Percentiles rank a stretch among this genome's conserved stretches.
Evolutionary conservation across 2,113 vertebrate species (phyloP).

Genomic region (Regulus satrapa): DNA sequence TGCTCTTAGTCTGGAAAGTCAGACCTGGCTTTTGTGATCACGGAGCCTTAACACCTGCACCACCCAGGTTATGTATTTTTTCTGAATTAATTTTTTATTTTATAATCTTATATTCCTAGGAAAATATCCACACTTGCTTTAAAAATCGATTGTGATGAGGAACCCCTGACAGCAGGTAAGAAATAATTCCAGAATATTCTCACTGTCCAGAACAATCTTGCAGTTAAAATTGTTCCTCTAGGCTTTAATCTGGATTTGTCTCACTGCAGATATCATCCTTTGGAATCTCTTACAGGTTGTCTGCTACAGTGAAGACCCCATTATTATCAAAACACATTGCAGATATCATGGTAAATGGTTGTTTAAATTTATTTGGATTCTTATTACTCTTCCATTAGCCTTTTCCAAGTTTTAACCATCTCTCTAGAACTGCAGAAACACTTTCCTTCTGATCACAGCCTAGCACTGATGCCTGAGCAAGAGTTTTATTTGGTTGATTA

Average conservation of each 20-base stretch:
- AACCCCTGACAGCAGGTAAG: not conserved
- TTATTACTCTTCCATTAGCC: not conserved
- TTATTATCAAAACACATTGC: not conserved
- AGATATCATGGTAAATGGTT: not conserved
- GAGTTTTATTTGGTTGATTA: not conserved
- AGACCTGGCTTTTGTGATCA: not conserved
- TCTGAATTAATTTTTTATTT: not conserved
- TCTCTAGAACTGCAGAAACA: not conserved
- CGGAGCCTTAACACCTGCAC: not conserved
- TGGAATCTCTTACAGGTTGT: not conserved
- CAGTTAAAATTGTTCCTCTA: not conserved
- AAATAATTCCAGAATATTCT: not conserved
- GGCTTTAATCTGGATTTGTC: not conserved
- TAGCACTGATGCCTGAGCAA: not conserved
- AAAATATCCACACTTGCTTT: not conserved
- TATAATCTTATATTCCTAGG: not conserved
- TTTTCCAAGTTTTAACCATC: not conserved
- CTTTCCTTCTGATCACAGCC: not conserved
- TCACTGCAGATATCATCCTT: not conserved
- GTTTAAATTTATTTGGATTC: not conserved
- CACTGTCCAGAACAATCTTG: not conserved
- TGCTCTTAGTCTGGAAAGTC: not conserved
- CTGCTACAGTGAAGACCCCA: not conserved
- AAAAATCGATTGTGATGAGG: not conserved
- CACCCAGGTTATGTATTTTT: not conserved